Base-by-base conservation (phyloP, 2,797 vertebrate species). In the Fundulus diaphanus region DNA sequence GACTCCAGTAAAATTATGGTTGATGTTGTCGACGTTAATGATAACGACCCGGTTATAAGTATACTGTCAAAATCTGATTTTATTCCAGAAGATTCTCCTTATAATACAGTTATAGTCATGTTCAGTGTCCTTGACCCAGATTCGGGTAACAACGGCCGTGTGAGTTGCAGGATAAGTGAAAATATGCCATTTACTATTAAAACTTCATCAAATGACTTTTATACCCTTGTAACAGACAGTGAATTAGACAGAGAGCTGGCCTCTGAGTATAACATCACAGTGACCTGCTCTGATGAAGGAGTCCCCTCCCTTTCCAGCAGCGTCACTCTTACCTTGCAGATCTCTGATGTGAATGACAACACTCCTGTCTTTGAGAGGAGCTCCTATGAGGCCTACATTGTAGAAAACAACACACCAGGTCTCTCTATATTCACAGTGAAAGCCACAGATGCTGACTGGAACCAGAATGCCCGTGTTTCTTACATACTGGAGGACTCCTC, bases 21-120 rank as follows among this genome's bases (percentile, higher is more conserved):
- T 11, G 92, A 96, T 3, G 85, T 96, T 9, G 72, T 89, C 0
- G 96, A 96, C 18, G 89, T 2, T 1, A 97, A 97, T 0, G 96
- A 97, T 69, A 96, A 96, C 7, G 72, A 31, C 0, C 96, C 96
- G 1, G 74, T 88, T 0, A 77, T 97, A 59, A 92, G 91, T 8
- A 48, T 97, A 0, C 89, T 92, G 81, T 93, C 92, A 0, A 88
- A 89, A 52, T 86, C 92, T 0, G 85, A 79, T 56, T 76, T 70
- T 0, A 56, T 95, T 65, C 0, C 82, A 1, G 93, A 95, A 72
- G 76, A 91, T 51, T 78, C 90, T 0, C 31, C 8, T 0, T 31
- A 84, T 12, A 88, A 86, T 1, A 93, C 92, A 0, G 0, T 91
- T 0, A 77, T 94, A 0, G 90, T 91, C 1, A 85, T 94, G 22